Base-by-base conservation (phyloP, 2,888 invertebrate species). In the Diarsia brunnea region DNA sequence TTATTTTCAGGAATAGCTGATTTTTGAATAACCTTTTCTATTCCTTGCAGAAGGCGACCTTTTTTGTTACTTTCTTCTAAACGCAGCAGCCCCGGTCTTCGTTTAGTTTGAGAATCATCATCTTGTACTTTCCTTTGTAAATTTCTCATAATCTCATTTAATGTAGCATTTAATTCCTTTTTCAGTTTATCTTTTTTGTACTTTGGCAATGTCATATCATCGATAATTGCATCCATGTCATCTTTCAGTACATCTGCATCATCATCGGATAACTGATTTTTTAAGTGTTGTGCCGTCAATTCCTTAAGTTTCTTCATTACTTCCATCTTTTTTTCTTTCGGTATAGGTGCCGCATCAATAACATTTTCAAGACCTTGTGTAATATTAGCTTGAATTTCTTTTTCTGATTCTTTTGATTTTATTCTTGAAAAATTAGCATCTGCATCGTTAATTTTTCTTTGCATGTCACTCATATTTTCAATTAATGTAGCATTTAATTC, bases 171-270 rank as follows among this genome's bases (percentile, higher is more conserved):
- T 51, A 91, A 66, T 21, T 79, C 66, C 16, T 66, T 75, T 66
- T 82, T 81, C 4, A 80, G 69, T 51, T 67, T 58, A 43, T 81
- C 76, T 61, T 74, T 86, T 47, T 84, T 81, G 3, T 73, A 69
- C 71, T 55, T 78, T 5, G 79, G 38, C 19, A 79, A 24, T 11
- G 71, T 27, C 47, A 73, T 61, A 47, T 69, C 69, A 47, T 84
- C 61, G 16, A 76, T 66, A 4, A 85, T 45, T n/a, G 86, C 71
- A 51, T 83, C 71, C 19, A 89, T 80, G 19, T 63, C 63, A 19
- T 53, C 51, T 49, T 67, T 79, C 0, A 79, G 21, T 8, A 31
- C n/a, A 11, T 64, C 65, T 19, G 38, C 51, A 53, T 31, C 38
- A 16, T 69, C 21, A 43, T 14, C 47, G n/a, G 66, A 49, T 1